These are phyloP conservation scores for Pagetopsis macropterus DNA, from an alignment of 2,797 vertebrate genomes.

Conservation along the genomic window DNA sequence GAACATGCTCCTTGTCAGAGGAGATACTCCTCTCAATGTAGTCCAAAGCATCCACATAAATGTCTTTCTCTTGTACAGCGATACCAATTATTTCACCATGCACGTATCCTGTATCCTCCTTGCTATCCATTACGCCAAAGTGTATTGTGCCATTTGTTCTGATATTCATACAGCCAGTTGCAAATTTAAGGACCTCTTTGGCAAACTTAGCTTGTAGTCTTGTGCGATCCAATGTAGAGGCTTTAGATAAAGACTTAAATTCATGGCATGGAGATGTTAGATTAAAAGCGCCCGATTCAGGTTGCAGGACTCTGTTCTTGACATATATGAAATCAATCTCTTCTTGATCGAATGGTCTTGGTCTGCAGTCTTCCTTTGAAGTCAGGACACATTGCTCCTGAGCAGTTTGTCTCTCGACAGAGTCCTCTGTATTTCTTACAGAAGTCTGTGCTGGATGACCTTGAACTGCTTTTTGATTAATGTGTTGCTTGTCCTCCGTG, in stretches of 20 bases:
- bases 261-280: constrained; percentile 87
- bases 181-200: constrained; percentile 86
- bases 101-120: constrained; percentile 66
- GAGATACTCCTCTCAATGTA: constrained; percentile 82
- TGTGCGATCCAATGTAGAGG: constrained; percentile 74
- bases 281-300: constrained; percentile 84
- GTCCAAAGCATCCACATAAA: constrained; percentile 84
- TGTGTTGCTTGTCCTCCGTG: constrained; percentile 22
- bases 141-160: constrained; percentile 90
- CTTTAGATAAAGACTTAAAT: constrained; percentile 84
- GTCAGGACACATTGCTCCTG: constrained; percentile 13
- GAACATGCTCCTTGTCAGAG: constrained; percentile 69
- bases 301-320: constrained; percentile 82
- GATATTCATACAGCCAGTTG: constrained; percentile 87
- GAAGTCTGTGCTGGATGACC: neutral
- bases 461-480: neutral
- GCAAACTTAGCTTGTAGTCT: constrained; percentile 86
- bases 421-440: neutral
- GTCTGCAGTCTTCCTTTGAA: constrained; percentile 75
- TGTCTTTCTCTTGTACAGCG: constrained; percentile 74
- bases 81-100: constrained; percentile 87
- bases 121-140: constrained; percentile 87
- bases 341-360: constrained; percentile 80
- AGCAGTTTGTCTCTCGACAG: constrained; percentile 5
- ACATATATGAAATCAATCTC: constrained; percentile 80